phyloP scores from a whole-genome alignment of 2,113 vertebrate species.

The Peromyscus maniculatus region DNA sequence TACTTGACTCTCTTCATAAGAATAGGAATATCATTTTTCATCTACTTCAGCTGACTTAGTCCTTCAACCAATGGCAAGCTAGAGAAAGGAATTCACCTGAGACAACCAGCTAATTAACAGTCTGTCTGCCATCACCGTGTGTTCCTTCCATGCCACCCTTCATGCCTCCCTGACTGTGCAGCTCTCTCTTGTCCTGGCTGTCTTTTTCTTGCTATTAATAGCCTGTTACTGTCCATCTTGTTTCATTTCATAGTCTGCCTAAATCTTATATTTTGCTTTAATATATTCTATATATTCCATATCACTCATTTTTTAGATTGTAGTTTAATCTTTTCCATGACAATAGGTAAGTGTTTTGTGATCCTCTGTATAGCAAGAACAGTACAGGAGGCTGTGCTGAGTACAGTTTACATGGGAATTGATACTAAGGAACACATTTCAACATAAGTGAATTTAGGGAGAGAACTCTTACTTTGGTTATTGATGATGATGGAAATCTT shows the following conservation, averaged over 20 bases:
- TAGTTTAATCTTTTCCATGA: conserved; percentile 40
- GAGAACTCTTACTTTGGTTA: conserved; percentile 25
- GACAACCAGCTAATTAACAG: neutral
- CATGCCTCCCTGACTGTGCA: neutral
- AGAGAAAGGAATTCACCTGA: conserved; percentile 29
- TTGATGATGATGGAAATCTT: neutral
- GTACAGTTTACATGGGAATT: neutral
- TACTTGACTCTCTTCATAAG: neutral
- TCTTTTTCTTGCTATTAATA: conserved; percentile 42
- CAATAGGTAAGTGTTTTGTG: conserved; percentile 65
- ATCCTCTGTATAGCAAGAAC: neutral
- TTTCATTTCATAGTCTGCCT: conserved; percentile 55
- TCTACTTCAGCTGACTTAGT: conserved; percentile 26
- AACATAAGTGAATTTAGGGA: neutral
- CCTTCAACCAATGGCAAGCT: neutral
- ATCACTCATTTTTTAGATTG: conserved; percentile 19
- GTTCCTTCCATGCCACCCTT: neutral
- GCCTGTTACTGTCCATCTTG: neutral
- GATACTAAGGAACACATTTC: conserved; percentile 25
- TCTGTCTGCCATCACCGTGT: neutral
- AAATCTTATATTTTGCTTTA: conserved; percentile 17
- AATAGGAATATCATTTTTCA: neutral
- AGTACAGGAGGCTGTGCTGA: neutral
- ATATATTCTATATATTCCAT: conserved; percentile 12
- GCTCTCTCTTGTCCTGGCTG: neutral